Conservation (phyloP, 2,888 invertebrate species). For the Trachelus troglodyta region DNA sequence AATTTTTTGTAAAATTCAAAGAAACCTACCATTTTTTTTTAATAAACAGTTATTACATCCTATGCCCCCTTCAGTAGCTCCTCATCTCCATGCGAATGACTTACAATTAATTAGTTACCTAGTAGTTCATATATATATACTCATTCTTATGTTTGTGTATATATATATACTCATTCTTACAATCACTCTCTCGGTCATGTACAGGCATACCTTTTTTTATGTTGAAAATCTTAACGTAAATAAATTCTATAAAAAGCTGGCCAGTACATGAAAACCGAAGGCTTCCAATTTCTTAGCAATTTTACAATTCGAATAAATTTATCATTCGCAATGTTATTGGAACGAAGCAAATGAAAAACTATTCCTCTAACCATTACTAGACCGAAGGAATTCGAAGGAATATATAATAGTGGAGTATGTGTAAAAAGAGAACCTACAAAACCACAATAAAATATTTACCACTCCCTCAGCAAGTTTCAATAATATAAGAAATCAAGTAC, state of each 20-base stretch:
- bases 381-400: neutral
- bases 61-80: constrained; percentile 35
- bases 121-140: constrained; percentile 44
- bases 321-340: neutral
- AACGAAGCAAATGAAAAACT: neutral
- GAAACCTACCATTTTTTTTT: neutral
- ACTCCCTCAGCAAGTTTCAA: neutral
- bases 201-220: constrained; percentile 21
- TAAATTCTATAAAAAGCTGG: constrained; percentile 17
- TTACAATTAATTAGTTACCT: constrained; percentile 44
- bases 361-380: neutral
- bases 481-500: neutral
- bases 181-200: constrained; percentile 16
- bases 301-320: neutral
- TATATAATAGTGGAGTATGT: neutral
- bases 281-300: constrained; percentile 24
- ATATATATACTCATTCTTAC: constrained; percentile 10
- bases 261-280: constrained; percentile 33
- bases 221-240: constrained; percentile 30
- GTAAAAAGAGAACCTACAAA: neutral
- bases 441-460: neutral
- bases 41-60: neutral
- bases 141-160: constrained; percentile 25
- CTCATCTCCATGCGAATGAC: constrained; percentile 14
- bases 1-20: neutral